Conservation (phyloP, 2,888 invertebrate genomes). For the Carabus problematicus region DNA sequence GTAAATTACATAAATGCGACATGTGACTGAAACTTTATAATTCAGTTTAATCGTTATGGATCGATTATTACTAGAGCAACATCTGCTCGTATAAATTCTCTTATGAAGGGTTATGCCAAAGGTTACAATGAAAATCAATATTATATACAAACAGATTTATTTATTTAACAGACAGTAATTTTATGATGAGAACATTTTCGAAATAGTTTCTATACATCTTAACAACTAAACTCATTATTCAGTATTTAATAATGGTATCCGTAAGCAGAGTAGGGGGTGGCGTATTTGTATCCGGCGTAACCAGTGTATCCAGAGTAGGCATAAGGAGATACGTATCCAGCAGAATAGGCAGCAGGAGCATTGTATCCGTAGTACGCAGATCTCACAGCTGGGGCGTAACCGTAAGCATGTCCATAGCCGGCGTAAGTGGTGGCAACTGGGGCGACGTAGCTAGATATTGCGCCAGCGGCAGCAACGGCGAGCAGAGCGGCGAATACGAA, state of each 20-base stretch:
- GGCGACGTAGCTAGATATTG: constrained; percentile 50
- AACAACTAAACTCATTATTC: constrained; percentile 56
- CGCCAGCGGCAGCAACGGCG: constrained; percentile 63
- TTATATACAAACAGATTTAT: not conserved
- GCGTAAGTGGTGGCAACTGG: not conserved
- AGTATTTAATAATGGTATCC: constrained; percentile 38
- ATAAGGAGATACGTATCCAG: constrained; percentile 53
- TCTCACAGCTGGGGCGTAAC: constrained; percentile 15
- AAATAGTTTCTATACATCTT: constrained; percentile 43
- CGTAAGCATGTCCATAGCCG: too few species aligned
- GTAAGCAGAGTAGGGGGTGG: constrained; percentile 16
- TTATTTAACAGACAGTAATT: constrained; percentile 1
- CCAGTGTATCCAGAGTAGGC: constrained; percentile 57
- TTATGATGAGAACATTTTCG: not conserved
- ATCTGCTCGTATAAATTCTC: too few species aligned
- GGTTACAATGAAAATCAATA: not conserved
- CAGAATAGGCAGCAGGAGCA: constrained; percentile 54
- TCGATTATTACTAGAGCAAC: too few species aligned
- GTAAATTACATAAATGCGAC: too few species aligned
- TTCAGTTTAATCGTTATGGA: too few species aligned
- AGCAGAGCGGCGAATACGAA: constrained; percentile 53
- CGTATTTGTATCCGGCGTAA: constrained; percentile 45
- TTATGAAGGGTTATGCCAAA: too few species aligned
- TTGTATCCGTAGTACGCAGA: constrained; percentile 48
- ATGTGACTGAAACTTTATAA: too few species aligned